Evolutionary conservation across 2,797 vertebrate species (phyloP).

Genomic region (Dromococcyx pavoninus): DNA sequence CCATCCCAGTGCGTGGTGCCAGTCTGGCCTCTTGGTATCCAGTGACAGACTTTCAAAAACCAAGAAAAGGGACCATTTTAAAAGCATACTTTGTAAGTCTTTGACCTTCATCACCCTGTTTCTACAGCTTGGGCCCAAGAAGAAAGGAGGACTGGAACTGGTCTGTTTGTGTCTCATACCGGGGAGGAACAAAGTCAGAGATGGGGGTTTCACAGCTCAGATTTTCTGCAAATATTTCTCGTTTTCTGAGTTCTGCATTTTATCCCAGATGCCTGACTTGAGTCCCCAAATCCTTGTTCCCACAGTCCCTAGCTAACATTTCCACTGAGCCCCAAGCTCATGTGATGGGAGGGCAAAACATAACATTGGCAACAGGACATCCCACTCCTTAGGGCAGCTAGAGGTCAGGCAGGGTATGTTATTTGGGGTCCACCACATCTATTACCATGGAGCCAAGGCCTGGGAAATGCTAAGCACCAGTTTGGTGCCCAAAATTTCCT

Average conservation of each 20-base stretch:
- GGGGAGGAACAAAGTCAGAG: background rate
- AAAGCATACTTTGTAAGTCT: background rate
- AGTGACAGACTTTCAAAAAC: background rate
- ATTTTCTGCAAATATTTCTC: background rate
- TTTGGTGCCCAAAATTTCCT: background rate
- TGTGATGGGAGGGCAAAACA: background rate
- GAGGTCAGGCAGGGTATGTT: background rate
- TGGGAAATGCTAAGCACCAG: background rate
- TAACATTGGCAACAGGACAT: rapidly evolving
- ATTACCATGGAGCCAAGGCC: background rate
- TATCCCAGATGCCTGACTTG: background rate
- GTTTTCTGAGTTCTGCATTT: background rate
- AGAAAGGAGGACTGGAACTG: background rate
- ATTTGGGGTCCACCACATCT: background rate
- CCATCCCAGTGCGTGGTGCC: background rate
- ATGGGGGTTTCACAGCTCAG: background rate
- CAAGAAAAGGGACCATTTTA: background rate
- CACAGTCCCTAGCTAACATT: background rate
- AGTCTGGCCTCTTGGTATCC: background rate
- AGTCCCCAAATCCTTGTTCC: background rate
- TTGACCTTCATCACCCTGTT: background rate
- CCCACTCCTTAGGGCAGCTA: background rate
- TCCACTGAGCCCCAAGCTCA: background rate
- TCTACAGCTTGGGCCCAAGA: background rate
- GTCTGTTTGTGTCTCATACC: background rate